These are phyloP conservation scores for Bradynema listronoti DNA, from an alignment of 1,140 invertebrate species.

Conservation along the genomic window DNA sequence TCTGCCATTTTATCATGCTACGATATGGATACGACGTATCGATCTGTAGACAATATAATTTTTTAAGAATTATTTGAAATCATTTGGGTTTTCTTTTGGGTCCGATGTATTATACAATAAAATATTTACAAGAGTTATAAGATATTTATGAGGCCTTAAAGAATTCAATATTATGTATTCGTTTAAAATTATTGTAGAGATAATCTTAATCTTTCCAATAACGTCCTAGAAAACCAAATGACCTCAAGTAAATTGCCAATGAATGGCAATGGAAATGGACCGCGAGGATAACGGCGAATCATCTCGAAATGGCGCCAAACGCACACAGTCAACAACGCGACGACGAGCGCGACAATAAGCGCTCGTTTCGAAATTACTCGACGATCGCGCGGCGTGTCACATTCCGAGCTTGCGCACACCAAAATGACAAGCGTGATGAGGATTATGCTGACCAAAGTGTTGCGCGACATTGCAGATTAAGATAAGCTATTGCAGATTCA, in stretches of 20 bases:
- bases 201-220: background rate
- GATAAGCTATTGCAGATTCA: too few species aligned
- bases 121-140: background rate
- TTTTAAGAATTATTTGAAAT: constrained; percentile 4
- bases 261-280: constrained; percentile 18
- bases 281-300: constrained; percentile 14
- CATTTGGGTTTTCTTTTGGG: background rate
- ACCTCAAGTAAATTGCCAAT: constrained; percentile 25
- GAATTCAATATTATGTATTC: background rate
- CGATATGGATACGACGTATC: constrained; percentile 38
- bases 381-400: too few species aligned
- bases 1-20: constrained; percentile 30
- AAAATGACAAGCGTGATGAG: too few species aligned
- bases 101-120: background rate
- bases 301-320: too few species aligned
- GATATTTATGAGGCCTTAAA: background rate
- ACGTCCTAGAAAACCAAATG: background rate
- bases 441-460: too few species aligned
- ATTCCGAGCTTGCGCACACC: too few species aligned
- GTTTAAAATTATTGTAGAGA: background rate
- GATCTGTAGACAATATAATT: constrained; percentile 18
- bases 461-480: too few species aligned
- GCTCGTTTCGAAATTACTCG: too few species aligned
- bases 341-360: too few species aligned
- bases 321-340: too few species aligned